Conservation (phyloP, 2,888 invertebrate species). For the Lasioglossum leucozonium region DNA sequence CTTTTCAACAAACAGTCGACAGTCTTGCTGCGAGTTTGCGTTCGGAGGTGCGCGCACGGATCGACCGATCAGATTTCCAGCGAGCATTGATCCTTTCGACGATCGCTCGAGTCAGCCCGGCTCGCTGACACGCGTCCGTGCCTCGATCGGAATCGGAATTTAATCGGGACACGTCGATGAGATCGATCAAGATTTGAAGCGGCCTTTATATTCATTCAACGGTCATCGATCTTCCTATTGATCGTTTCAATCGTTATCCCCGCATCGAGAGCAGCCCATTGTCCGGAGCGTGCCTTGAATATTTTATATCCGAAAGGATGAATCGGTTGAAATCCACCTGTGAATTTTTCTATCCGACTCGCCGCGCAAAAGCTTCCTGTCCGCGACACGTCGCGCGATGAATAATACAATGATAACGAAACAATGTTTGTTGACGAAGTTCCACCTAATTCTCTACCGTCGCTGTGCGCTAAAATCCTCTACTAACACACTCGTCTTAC, state of each 20-base stretch:
- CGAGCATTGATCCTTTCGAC: conserved; percentile 40
- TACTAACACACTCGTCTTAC: too few relatives aligned
- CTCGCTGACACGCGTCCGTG: conserved; percentile 31
- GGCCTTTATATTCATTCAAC: conserved; percentile 50
- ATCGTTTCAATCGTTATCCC: conserved; percentile 49
- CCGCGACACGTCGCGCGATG: background rate
- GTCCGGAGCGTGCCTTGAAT: conserved; percentile 30
- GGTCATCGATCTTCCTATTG: conserved; percentile 55
- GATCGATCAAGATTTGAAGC: conserved; percentile 43
- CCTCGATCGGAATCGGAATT: conserved; percentile 43
- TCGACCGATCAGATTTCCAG: background rate
- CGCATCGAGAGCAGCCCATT: conserved; percentile 36
- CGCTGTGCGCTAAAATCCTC: background rate
- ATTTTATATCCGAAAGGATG: conserved; percentile 21
- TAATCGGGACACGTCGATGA: conserved; percentile 45
- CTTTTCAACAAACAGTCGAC: background rate
- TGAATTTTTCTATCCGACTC: background rate
- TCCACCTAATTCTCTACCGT: background rate
- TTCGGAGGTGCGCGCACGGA: background rate
- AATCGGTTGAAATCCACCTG: conserved; percentile 14
- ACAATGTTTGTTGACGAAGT: background rate
- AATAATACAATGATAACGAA: background rate
- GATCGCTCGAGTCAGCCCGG: conserved; percentile 6
- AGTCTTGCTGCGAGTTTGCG: background rate
- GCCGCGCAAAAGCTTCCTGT: background rate